These are phyloP conservation scores for Podarcis raffonei DNA, from an alignment of 2,113 vertebrate genomes.

Conservation along the genomic window DNA sequence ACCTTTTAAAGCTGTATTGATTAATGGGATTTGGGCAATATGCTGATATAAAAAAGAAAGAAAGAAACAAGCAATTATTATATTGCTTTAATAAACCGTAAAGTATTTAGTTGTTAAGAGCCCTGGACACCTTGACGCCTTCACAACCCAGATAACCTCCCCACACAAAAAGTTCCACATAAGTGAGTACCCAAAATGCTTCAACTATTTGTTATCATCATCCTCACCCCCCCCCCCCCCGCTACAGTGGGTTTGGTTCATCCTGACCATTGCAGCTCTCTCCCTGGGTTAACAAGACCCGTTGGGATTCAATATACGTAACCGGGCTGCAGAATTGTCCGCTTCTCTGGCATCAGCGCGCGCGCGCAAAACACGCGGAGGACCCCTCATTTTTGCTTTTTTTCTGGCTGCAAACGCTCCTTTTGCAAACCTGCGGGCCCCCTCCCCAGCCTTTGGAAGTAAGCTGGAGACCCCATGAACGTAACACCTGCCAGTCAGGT, in stretches of 20 bases:
- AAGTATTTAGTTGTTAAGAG: not conserved
- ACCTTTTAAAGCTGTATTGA: not conserved
- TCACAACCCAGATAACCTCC: not conserved
- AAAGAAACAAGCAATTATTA: not conserved
- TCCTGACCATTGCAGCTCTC: not conserved
- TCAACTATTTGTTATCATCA: too few species aligned
- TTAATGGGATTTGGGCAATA: not conserved
- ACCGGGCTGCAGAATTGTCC: not conserved
- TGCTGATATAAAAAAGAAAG: not conserved
- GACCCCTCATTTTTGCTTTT: not conserved
- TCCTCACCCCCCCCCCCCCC: not conserved
- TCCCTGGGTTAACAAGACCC: not conserved
- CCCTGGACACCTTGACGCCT: not conserved
- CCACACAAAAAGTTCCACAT: not conserved
- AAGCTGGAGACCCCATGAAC: not conserved
- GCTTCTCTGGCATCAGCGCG: not conserved
- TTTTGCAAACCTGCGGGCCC: not conserved
- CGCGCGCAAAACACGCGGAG: too few species aligned
- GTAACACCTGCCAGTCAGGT: too few species aligned
- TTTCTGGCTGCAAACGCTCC: not conserved
- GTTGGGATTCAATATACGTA: not conserved
- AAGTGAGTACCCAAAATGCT: not conserved
- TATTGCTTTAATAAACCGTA: not conserved
- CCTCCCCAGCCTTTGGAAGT: not conserved
- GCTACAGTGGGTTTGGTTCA: not conserved